Conservation (phyloP, 1,140 invertebrate species). For the Bombus fervidus region DNA sequence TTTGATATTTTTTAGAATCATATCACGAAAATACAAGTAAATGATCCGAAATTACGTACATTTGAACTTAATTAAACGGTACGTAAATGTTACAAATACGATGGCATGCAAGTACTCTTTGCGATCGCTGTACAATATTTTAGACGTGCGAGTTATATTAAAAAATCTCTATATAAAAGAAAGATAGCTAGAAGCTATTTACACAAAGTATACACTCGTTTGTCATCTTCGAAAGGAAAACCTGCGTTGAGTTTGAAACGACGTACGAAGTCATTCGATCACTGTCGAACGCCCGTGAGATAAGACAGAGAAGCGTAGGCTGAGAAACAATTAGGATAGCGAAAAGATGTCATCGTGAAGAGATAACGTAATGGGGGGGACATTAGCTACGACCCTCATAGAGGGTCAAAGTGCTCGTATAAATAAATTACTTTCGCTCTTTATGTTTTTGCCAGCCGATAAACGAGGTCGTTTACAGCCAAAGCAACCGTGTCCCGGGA, state of each 20-base stretch:
- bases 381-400: slow-evolving; percentile 42
- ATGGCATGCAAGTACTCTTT: too few species aligned
- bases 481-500: neutral
- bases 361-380: slow-evolving; percentile 36
- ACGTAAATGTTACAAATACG: too few species aligned
- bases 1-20: too few species aligned
- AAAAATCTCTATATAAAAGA: neutral
- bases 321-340: slow-evolving; percentile 39
- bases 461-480: slow-evolving; percentile 40
- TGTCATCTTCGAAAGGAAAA: neutral
- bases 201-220: neutral
- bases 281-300: neutral
- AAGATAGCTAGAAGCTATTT: too few species aligned
- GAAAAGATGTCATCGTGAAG: slow-evolving; percentile 40
- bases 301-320: neutral
- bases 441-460: slow-evolving; percentile 50
- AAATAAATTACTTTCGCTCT: slow-evolving; percentile 72
- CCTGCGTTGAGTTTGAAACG: too few species aligned
- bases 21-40: too few species aligned
- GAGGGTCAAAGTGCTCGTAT: slow-evolving; percentile 60
- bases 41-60: too few species aligned
- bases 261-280: neutral
- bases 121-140: neutral
- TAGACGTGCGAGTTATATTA: neutral
- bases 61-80: too few species aligned